Evolutionary conservation across 2,888 invertebrate species (phyloP).

Genomic region (Thereva nobilitata): DNA sequence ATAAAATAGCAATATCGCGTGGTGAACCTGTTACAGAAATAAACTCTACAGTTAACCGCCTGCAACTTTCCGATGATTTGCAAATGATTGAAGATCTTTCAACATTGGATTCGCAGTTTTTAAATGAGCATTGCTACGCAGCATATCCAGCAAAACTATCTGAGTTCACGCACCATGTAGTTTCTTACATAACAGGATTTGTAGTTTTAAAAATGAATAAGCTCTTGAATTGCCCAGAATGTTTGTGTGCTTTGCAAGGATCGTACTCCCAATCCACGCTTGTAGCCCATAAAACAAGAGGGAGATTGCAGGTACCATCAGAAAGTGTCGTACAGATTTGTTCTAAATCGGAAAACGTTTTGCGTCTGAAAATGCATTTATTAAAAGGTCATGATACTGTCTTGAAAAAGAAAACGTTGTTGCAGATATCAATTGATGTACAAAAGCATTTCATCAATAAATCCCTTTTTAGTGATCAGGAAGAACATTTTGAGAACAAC

Average conservation of each 20-base stretch:
- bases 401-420: no score
- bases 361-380: no score
- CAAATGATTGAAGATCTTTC: neutral
- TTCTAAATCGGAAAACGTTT: conserved; percentile 10
- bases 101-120: neutral
- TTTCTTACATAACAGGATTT: conserved; percentile 18
- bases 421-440: no score
- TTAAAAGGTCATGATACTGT: no score
- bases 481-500: no score
- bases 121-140: conserved; percentile 17
- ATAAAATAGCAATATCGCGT: neutral
- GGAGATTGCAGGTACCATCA: neutral
- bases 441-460: no score
- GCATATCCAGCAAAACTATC: conserved; percentile 1
- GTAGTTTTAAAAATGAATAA: conserved; percentile 8
- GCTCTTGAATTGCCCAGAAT: conserved; percentile 28
- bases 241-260: conserved; percentile 24
- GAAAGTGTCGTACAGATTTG: conserved; percentile 7
- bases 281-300: conserved; percentile 2
- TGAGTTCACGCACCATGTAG: conserved; percentile 13
- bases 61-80: no score
- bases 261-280: neutral
- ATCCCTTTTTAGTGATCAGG: no score
- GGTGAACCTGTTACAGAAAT: neutral
- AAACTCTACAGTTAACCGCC: no score